A percentile compares a stretch with the other conserved stretches of the same genome.
phyloP scores from a whole-genome alignment of 2,797 vertebrate species.

The Pangasius macronema region DNA sequence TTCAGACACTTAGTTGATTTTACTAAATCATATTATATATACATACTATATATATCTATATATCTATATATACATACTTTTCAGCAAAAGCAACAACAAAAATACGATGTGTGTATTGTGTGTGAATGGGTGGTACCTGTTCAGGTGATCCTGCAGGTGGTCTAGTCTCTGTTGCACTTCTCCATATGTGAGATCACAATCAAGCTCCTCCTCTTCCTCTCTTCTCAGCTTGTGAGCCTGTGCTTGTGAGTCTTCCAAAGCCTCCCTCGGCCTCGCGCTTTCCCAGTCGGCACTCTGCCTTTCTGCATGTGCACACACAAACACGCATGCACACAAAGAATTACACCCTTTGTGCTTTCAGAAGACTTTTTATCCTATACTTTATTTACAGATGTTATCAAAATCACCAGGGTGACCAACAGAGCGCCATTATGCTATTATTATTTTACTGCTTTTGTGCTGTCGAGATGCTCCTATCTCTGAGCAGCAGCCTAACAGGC shows the following conservation, averaged over 20 bases:
- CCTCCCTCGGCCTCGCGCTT: constrained; percentile 72
- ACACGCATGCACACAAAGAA: constrained; percentile 13
- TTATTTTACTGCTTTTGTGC: constrained; percentile 38
- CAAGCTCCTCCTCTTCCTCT: constrained; percentile 82
- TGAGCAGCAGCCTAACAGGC: constrained; percentile 38
- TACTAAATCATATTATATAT: neutral
- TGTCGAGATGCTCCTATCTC: constrained; percentile 35
- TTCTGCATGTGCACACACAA: constrained; percentile 71
- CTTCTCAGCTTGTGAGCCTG: constrained; percentile 17
- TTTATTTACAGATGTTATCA: constrained; percentile 22
- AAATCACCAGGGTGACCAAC: constrained; percentile 6
- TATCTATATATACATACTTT: too few relatives aligned
- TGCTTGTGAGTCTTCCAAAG: constrained; percentile 76
- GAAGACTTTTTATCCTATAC: neutral
- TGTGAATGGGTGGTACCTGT: constrained; percentile 79
- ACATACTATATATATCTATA: too few relatives aligned
- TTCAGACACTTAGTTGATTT: neutral
- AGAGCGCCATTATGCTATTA: constrained; percentile 13
- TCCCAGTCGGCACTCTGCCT: constrained; percentile 81
- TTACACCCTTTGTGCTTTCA: neutral
- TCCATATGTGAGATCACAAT: constrained; percentile 91
- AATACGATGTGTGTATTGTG: neutral
- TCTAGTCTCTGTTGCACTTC: constrained; percentile 96
- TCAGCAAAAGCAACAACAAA: neutral
- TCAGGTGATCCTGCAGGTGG: constrained; percentile 95